Percentiles rank a stretch among this genome's conserved stretches.
phyloP scores from a whole-genome alignment of 1,140 invertebrate genomes.

The Drosophila funebris region DNA sequence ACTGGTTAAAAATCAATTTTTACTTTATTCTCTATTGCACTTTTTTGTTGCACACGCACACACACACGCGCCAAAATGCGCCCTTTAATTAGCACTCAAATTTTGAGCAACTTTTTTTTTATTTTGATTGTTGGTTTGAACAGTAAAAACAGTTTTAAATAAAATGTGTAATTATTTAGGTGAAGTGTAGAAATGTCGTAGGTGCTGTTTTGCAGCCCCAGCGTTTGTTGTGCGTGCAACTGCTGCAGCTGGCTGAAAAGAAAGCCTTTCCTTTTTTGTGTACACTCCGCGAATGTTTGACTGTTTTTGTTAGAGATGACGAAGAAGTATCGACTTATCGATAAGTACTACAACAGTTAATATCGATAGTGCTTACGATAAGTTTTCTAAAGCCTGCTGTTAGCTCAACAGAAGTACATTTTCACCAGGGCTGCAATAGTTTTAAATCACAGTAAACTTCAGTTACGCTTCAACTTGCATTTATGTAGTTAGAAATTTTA shows the following conservation, averaged over 20 bases:
- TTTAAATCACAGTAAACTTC: constrained; percentile 11
- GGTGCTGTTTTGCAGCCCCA: constrained; percentile 39
- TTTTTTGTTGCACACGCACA: constrained; percentile 25
- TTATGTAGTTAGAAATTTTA: background rate
- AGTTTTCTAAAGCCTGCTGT: background rate
- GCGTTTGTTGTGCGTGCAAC: constrained; percentile 48
- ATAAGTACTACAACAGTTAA: background rate
- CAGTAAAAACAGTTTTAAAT: constrained; percentile 27
- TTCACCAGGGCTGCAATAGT: background rate
- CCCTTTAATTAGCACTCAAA: constrained; percentile 27
- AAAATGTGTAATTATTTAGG: constrained; percentile 3
- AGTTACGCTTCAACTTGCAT: background rate
- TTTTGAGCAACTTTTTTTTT: constrained; percentile 26
- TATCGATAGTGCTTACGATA: background rate
- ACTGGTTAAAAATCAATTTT: constrained; percentile 67
- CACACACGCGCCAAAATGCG: constrained; percentile 28
- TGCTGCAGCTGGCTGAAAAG: constrained; percentile 55
- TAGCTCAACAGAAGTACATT: background rate
- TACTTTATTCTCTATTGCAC: constrained; percentile 42
- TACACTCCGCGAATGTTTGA: constrained; percentile 42
- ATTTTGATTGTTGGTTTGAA: constrained; percentile 1
- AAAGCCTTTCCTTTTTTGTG: constrained; percentile 53
- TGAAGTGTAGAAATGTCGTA: constrained; percentile 13
- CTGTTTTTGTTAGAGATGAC: constrained; percentile 9
- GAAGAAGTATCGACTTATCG: too few species aligned